phyloP scores from a whole-genome alignment of 2,888 invertebrate species.

The Apotomis turbidana region DNA sequence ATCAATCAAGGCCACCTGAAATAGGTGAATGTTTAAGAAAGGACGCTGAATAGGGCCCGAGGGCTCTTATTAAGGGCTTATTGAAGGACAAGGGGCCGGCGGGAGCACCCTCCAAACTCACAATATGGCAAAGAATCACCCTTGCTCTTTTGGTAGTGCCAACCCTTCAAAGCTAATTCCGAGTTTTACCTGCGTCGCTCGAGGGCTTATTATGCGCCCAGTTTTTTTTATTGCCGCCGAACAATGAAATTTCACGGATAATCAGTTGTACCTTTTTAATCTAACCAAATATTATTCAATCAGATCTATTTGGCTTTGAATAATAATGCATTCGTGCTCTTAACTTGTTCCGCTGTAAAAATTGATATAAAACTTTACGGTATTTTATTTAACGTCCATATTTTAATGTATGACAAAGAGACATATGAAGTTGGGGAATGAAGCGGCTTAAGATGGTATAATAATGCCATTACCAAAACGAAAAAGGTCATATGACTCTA shows the following conservation, averaged over 20 bases:
- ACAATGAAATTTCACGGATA: conserved; percentile 48
- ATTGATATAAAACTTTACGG: background rate
- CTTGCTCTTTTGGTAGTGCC: conserved; percentile 77
- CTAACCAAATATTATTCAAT: conserved; percentile 31
- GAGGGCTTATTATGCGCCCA: conserved; percentile 57
- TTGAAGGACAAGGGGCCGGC: conserved; percentile 71
- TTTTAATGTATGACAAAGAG: conserved; percentile 2
- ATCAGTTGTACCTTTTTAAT: conserved; percentile 32
- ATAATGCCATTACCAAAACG: background rate
- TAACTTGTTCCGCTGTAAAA: background rate
- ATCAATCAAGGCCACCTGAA: conserved; percentile 79
- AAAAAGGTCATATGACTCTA: conserved; percentile 1
- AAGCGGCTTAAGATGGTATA: background rate
- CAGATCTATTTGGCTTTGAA: conserved; percentile 22
- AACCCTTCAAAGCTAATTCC: conserved; percentile 64
- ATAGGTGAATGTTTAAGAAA: conserved; percentile 66
- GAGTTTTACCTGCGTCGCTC: conserved; percentile 63
- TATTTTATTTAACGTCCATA: background rate
- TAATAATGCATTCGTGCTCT: background rate
- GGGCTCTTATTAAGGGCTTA: conserved; percentile 76
- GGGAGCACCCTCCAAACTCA: conserved; percentile 65
- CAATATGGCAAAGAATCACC: conserved; percentile 64
- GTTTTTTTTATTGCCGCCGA: conserved; percentile 42
- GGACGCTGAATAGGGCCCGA: conserved; percentile 71
- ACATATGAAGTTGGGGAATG: background rate